Percentiles rank a stretch among this genome's conserved stretches.
Conservation (phyloP, 30 jellyfish, hydroid and myxozoan genomes). For the Hydractinia echinata region DNA sequence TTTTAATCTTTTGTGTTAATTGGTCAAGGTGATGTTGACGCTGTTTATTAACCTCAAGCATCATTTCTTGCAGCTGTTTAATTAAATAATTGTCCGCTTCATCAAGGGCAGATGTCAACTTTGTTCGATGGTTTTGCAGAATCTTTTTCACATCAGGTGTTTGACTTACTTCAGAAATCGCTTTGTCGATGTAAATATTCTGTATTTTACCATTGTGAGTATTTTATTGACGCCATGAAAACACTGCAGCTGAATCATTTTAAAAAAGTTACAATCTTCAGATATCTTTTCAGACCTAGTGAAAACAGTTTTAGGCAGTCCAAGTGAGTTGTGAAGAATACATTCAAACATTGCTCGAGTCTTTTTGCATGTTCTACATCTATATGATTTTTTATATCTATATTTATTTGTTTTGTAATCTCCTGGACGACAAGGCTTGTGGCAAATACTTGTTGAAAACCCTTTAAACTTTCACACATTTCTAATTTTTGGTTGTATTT, state of each 20-base stretch:
- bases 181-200: neutral
- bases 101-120: no score
- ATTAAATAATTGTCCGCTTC: no score
- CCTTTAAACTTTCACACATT: neutral
- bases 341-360: neutral
- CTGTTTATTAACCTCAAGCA: neutral
- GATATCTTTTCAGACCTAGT: neutral
- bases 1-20: neutral
- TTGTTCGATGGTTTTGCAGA: no score
- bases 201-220: neutral
- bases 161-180: neutral
- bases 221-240: neutral
- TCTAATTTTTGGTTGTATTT: constrained; percentile 11
- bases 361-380: neutral
- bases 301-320: neutral
- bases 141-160: no score
- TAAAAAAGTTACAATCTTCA: neutral
- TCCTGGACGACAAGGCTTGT: neutral
- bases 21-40: neutral
- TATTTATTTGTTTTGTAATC: neutral
- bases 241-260: neutral
- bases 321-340: neutral
- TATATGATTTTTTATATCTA: neutral
- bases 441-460: neutral
- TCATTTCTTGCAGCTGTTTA: neutral